phyloP scores from a whole-genome alignment of 2,888 invertebrate genomes.

The Dicranocentrus wangi region DNA sequence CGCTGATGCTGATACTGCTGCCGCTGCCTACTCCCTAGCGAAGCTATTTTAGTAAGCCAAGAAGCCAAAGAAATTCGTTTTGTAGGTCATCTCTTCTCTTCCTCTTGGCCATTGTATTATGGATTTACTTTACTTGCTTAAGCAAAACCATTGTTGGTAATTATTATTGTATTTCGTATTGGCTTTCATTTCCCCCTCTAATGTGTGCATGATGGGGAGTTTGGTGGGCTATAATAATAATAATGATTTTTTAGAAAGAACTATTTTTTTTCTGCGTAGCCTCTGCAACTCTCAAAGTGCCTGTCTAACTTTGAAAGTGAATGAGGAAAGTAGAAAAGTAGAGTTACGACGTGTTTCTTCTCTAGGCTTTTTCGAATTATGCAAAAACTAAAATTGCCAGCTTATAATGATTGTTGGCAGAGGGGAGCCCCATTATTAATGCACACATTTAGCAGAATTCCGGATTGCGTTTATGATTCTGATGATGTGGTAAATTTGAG shows the following conservation, averaged over 20 bases:
- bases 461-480: too few species aligned
- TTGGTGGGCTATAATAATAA: not conserved
- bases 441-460: too few species aligned
- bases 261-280: too few species aligned
- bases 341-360: slow-evolving; percentile 23
- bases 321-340: slow-evolving; percentile 50
- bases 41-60: slow-evolving; percentile 40
- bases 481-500: too few species aligned
- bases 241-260: too few species aligned
- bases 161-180: slow-evolving; percentile 51
- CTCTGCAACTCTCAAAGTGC: too few species aligned
- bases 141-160: slow-evolving; percentile 39
- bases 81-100: slow-evolving; percentile 58
- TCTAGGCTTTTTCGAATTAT: slow-evolving; percentile 32
- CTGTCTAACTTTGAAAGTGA: slow-evolving; percentile 18
- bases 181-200: slow-evolving; percentile 40
- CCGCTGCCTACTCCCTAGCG: too few species aligned
- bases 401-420: slow-evolving; percentile 14
- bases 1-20: too few species aligned
- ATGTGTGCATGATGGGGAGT: not conserved
- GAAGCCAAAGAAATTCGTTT: slow-evolving; percentile 48
- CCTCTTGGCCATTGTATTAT: slow-evolving; percentile 57
- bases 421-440: not conserved
- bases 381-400: slow-evolving; percentile 33
- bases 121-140: slow-evolving; percentile 47